These are phyloP conservation scores for Neocrepidodera transversa DNA, from an alignment of 2,888 invertebrate species.

Conservation along the genomic window DNA sequence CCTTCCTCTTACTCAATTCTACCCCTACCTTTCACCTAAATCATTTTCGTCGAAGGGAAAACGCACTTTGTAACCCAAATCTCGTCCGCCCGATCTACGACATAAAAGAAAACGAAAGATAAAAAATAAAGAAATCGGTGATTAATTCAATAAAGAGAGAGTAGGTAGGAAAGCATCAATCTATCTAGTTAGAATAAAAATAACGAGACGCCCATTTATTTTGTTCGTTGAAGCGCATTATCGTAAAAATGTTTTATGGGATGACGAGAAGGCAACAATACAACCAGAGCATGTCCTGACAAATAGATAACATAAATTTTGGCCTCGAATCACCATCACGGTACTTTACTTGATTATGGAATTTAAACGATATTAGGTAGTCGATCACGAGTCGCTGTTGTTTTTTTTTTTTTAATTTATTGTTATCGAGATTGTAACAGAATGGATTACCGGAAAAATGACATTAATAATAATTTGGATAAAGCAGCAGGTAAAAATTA, in stretches of 20 bases:
- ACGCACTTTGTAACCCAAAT: slow-evolving; percentile 8
- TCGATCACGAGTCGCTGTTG: neutral
- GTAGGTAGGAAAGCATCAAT: slow-evolving; percentile 41
- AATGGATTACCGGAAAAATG: too few relatives aligned
- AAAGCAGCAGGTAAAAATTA: too few relatives aligned
- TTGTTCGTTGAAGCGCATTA: slow-evolving; percentile 52
- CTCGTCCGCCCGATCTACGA: neutral
- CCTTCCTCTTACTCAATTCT: neutral
- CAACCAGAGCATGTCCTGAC: slow-evolving; percentile 41
- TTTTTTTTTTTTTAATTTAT: slow-evolving; percentile 10
- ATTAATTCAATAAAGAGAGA: slow-evolving; percentile 26
- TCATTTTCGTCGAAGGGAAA: slow-evolving; percentile 1
- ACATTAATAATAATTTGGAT: too few relatives aligned
- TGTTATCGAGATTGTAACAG: too few relatives aligned
- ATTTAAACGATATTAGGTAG: slow-evolving; percentile 9
- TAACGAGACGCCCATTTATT: slow-evolving; percentile 51
- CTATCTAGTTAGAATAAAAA: slow-evolving; percentile 50
- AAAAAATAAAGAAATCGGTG: slow-evolving; percentile 11
- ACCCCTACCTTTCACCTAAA: too few relatives aligned
- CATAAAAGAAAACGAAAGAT: slow-evolving; percentile 4
- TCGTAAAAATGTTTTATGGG: slow-evolving; percentile 54
- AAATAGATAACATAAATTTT: slow-evolving; percentile 49
- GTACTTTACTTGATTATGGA: slow-evolving; percentile 34
- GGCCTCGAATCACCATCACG: slow-evolving; percentile 21
- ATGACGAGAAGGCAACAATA: slow-evolving; percentile 49